phyloP scores from a whole-genome alignment of 2,113 vertebrate species.

The Electrona antarctica region DNA sequence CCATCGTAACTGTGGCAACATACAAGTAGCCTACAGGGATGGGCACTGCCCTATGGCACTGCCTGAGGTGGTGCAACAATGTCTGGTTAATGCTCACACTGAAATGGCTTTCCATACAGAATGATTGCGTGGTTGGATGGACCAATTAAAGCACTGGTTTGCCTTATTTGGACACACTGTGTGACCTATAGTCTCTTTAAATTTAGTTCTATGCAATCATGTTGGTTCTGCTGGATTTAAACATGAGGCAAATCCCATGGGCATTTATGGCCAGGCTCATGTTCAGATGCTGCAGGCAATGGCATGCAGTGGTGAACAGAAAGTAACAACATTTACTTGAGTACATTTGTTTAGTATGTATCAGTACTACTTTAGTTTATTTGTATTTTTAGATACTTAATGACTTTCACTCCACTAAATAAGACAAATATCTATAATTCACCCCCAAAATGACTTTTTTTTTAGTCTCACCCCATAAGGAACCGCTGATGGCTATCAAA shows the following conservation, averaged over 20 bases:
- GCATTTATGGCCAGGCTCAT: too few relatives aligned
- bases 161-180: neutral
- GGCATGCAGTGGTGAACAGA: too few relatives aligned
- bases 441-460: too few relatives aligned
- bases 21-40: constrained; percentile 8
- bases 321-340: too few relatives aligned
- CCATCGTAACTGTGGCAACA: constrained; percentile 5
- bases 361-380: too few relatives aligned
- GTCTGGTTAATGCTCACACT: neutral
- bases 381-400: too few relatives aligned
- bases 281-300: too few relatives aligned
- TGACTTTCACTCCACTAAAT: too few relatives aligned
- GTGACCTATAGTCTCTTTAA: neutral
- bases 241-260: neutral
- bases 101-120: neutral
- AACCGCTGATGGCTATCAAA: too few relatives aligned
- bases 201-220: neutral
- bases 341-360: too few relatives aligned
- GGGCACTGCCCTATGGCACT: constrained; percentile 10
- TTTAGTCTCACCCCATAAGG: too few relatives aligned
- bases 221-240: neutral
- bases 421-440: too few relatives aligned
- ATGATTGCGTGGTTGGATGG: neutral
- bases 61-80: neutral
- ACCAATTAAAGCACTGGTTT: neutral